Evolutionary conservation across 2,113 vertebrate species (phyloP), one percentile per base, ranked within the genome.

Genomic region (Sphaerodactylus townsendi): DNA sequence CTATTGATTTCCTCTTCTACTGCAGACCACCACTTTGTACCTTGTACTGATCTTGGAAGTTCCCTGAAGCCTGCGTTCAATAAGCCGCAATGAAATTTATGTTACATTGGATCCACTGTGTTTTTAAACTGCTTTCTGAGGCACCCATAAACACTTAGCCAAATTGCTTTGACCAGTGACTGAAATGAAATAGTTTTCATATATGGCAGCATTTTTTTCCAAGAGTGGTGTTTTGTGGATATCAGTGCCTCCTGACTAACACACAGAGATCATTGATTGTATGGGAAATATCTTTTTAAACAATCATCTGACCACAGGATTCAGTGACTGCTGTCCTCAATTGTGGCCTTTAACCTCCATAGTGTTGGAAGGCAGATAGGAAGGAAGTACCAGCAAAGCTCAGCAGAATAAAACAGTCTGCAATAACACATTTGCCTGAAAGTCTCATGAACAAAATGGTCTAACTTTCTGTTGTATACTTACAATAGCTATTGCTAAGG

Each of bases 351-450:
- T 39, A 64, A 39, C n/a, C 70, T 33, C 4, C 73, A 80, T 80
- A 80, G 21, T 64, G 70, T 73, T 82, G 80, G 69, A 73, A 70
- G 48, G 39, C 37, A 81, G 68, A 14, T 25, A 82, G 80, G 53
- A 72, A 82, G 69, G 80, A 73, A 81, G 53, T 10, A 59, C 19
- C 30, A 41, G 50, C 25, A 33, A 72, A 13, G 80, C 69, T 82
- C 69, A 41, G 56, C 69, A 59, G n/a, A 37, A 46, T 72, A 46
- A 72, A 82, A 46, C 2, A 73, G 69, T 46, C 68, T 71, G 41
- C 19, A 62, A 44, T 73, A 62, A 72, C 14, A 59, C 7, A 17
- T 62, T 70, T 50, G 7, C 64, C 64, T 59, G 35, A 69, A 71
- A 72, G 25, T 15, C 50, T 21, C 28, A 15, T 41, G 53, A 53